Evolutionary conservation across 2,888 invertebrate species (phyloP), one percentile per base, ranked within the genome.

Genomic region (Heliconius cydno): DNA sequence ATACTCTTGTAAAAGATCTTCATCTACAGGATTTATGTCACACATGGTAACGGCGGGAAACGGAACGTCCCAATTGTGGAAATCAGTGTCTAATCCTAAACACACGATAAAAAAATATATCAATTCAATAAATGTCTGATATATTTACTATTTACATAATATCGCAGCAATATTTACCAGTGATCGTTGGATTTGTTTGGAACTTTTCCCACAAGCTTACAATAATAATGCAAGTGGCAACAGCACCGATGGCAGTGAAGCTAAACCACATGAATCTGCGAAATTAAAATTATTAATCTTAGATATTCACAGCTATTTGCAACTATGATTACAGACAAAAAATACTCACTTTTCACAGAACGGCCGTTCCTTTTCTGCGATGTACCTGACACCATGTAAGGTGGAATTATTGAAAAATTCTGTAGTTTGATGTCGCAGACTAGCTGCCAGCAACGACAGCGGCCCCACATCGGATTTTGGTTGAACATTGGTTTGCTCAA

Each of bases 221-320:
- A 76, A 98, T 98, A 81, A 97, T 97, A 67, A 97, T 96, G 82
- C 96, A 95, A 0, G 97, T 97, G 0, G 97, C 96, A 0, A 97
- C 96, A 1, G 97, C 96, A 1, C 97, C 97, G 73, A 96, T 92
- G 12, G 96, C 94, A 12, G 97, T 97, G 86, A 97, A 97, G 85
- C 96, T 95, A 87, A 98, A 97, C 98, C 98, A 98, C 96, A 97
- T 96, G 86, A 97, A 96, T 88, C 97, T 98, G 88, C 22, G 71
- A 71, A 38, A 57, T 52, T 57, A 65, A 38, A 4, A 52, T 66
- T 57, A 71, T 41, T 38, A 25, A 71, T 12, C 7, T 41, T 22
- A 7, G 28, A 74, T 41, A 19, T 10, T 52, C 7, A 2, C 52
- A 19, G 19, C 0, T 68, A 25, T 22, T 34, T 46, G 1, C 13